Conservation (phyloP, 1,140 invertebrate species). For the Lamellibrachia luymesi region DNA sequence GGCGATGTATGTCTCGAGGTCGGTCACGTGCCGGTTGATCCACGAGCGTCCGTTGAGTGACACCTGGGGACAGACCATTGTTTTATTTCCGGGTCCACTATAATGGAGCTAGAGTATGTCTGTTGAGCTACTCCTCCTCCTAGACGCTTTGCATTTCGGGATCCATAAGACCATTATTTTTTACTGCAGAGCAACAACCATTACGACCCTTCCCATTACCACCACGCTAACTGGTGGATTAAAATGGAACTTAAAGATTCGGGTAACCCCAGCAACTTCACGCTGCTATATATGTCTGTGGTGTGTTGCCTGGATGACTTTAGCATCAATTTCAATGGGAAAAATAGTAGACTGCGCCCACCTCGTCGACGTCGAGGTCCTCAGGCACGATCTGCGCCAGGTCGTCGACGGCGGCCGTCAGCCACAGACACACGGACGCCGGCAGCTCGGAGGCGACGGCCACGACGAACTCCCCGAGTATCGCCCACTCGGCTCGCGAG, state of each 20-base stretch:
- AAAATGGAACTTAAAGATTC: background rate
- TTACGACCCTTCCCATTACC: background rate
- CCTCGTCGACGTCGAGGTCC: background rate
- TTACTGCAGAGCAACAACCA: background rate
- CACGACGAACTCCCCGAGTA: background rate
- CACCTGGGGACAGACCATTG: background rate
- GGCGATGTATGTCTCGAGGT: constrained; percentile 17
- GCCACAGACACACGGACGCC: constrained; percentile 10
- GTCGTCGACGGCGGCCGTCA: background rate
- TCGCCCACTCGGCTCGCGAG: constrained; percentile 4
- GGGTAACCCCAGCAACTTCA: background rate
- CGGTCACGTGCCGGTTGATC: constrained; percentile 19
- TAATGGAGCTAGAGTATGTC: no score
- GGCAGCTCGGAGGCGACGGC: background rate
- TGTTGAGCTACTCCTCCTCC: no score
- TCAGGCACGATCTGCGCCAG: background rate
- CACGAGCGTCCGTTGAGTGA: constrained; percentile 13
- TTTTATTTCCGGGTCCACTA: no score
- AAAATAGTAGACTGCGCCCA: background rate
- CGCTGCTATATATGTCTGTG: no score
- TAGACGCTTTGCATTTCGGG: no score
- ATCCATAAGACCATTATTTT: no score
- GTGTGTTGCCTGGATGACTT: no score
- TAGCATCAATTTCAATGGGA: background rate
- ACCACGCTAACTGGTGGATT: background rate